phyloP scores from a whole-genome alignment of 2,888 invertebrate genomes.

The Gasteruption jaculator region DNA sequence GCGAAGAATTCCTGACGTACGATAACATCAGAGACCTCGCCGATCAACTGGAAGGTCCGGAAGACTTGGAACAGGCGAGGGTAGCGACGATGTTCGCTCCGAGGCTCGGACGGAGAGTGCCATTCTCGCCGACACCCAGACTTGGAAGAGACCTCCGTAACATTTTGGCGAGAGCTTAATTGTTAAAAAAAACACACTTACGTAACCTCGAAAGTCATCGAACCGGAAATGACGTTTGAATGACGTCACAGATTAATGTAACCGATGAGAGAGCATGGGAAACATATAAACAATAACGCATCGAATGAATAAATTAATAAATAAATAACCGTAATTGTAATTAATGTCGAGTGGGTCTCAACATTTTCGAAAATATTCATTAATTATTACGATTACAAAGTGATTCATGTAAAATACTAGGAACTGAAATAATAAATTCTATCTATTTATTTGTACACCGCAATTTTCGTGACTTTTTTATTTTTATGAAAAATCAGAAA shows the following conservation, averaged over 20 bases:
- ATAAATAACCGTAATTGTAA: too few relatives aligned
- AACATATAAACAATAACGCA: constrained; percentile 6
- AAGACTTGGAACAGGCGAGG: constrained; percentile 25
- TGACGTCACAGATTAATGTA: constrained; percentile 11
- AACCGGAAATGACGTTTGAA: constrained; percentile 4
- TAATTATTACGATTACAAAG: too few relatives aligned
- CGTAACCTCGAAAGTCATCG: constrained; percentile 7
- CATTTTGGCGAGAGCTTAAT: constrained; percentile 21
- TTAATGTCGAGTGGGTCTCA: too few relatives aligned
- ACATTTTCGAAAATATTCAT: too few relatives aligned
- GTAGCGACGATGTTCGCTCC: constrained; percentile 40
- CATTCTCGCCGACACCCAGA: constrained; percentile 37
- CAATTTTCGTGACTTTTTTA: too few relatives aligned
- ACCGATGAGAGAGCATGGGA: constrained; percentile 2
- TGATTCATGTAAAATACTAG: too few relatives aligned
- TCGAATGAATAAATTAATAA: constrained; percentile 8
- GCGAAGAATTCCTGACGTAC: constrained; percentile 32
- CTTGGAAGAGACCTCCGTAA: constrained; percentile 35
- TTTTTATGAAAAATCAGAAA: too few relatives aligned
- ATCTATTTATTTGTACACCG: too few relatives aligned
- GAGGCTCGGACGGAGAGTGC: constrained; percentile 39
- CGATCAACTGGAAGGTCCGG: constrained; percentile 38
- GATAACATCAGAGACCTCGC: constrained; percentile 32
- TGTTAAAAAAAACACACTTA: constrained; percentile 7
- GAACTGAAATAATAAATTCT: too few relatives aligned